phyloP scores from a whole-genome alignment of 37 sponge, comb jelly and placozoan species.

The Theonella swinhoei region DNA sequence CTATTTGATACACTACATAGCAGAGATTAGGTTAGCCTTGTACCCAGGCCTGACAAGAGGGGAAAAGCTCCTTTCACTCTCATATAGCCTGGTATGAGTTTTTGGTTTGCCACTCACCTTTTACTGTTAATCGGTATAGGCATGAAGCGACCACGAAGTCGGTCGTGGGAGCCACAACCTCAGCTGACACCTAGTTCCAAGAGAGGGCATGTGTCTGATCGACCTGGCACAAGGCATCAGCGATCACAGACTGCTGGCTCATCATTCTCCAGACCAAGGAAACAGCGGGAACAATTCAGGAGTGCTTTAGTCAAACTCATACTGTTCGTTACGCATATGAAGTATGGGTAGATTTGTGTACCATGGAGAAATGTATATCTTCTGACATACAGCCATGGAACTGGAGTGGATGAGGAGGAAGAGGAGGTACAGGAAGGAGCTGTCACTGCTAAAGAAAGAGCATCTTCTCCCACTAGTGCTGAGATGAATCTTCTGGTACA shows the following conservation, averaged over 20 bases:
- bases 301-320: constrained; percentile 90
- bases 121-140: no score
- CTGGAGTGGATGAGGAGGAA: constrained; percentile 41
- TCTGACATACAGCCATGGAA: not conserved
- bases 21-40: no score
- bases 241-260: constrained; percentile 12
- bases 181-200: not conserved
- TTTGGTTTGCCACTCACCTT: no score
- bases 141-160: constrained; percentile 46
- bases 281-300: constrained; percentile 91
- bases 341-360: not conserved
- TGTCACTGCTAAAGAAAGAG: not conserved
- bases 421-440: constrained; percentile 1
- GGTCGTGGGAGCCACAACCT: constrained; percentile 56
- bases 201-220: not conserved
- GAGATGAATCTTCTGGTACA: constrained; percentile 91
- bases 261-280: constrained; percentile 20
- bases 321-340: constrained; percentile 50
- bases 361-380: not conserved
- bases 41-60: no score
- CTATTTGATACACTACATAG: no score
- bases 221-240: not conserved
- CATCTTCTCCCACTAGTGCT: constrained; percentile 57
- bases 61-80: no score
- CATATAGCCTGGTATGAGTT: no score